Evolutionary conservation across 2,888 invertebrate genomes (phyloP).

Genomic region (Heteromurus nitidus): DNA sequence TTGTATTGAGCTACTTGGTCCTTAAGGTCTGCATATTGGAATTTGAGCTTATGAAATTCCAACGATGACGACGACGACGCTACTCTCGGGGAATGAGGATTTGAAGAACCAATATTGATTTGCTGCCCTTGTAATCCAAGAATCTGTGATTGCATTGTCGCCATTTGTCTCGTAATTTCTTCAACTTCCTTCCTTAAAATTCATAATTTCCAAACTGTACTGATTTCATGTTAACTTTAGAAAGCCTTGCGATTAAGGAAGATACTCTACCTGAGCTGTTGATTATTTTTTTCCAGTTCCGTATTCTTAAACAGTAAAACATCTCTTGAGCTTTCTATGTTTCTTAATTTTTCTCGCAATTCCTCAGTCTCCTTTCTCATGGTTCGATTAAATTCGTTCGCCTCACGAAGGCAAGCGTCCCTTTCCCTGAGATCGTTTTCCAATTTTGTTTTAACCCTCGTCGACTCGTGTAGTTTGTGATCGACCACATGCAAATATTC

Average conservation of each 20-base stretch:
- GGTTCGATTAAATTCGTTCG: background rate
- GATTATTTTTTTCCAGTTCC: conserved; percentile 50
- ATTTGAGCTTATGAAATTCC: conserved; percentile 49
- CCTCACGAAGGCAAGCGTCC: background rate
- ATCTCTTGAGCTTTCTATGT: conserved; percentile 34
- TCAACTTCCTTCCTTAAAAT: conserved; percentile 28
- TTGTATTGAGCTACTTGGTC: conserved; percentile 39
- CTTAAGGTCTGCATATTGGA: conserved; percentile 49
- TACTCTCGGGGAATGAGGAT: background rate
- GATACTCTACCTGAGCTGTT: conserved; percentile 27
- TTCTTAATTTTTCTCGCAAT: conserved; percentile 30
- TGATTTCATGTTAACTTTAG: too few relatives aligned
- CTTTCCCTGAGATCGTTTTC: conserved; percentile 49
- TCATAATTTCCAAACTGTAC: background rate
- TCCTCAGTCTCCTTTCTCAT: conserved; percentile 21
- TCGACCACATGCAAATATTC: conserved; percentile 70
- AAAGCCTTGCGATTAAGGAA: too few relatives aligned
- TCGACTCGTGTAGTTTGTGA: conserved; percentile 38
- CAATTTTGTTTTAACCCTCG: conserved; percentile 37
- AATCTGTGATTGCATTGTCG: conserved; percentile 20
- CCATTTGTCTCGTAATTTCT: conserved; percentile 1
- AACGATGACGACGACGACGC: background rate
- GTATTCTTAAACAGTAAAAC: conserved; percentile 28
- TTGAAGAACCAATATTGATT: background rate
- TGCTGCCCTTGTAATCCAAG: conserved; percentile 2